Percentiles rank a stretch among this genome's conserved stretches.
phyloP scores from a whole-genome alignment of 92 coral and sea anemone species.

The Epizoanthus stellaris region DNA sequence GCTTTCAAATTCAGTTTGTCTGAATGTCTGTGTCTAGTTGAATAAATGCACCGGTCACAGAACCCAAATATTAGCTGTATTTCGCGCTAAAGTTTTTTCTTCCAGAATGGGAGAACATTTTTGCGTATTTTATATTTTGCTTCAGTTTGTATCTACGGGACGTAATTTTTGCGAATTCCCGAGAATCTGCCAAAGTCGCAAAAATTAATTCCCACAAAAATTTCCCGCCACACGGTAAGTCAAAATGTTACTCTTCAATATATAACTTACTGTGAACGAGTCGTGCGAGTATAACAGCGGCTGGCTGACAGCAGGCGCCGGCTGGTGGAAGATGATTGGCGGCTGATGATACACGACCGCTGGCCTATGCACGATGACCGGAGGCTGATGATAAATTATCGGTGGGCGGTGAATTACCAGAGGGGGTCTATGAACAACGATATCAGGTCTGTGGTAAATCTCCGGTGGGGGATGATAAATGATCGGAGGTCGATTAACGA shows the following conservation, averaged over 20 bases:
- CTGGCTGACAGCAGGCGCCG: conserved; percentile 95
- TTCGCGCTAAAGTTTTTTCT: no score
- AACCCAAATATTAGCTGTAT: no score
- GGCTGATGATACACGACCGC: conserved; percentile 99
- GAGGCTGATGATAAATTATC: conserved; percentile 97
- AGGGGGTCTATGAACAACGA: conserved; percentile 99
- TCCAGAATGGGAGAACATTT: no score
- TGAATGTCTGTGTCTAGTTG: no score
- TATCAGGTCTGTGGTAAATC: conserved; percentile 96
- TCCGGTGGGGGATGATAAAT: conserved; percentile 99
- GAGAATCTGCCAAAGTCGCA: no score
- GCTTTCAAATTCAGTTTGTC: no score
- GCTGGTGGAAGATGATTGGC: conserved; percentile 99
- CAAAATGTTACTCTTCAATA: background rate
- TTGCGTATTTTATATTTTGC: no score
- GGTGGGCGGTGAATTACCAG: conserved; percentile 99
- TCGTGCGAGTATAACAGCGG: conserved; percentile 97
- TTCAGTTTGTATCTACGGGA: no score
- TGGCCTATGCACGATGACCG: conserved; percentile 97
- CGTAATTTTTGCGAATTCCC: no score
- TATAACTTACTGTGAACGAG: conserved; percentile 78
- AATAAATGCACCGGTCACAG: no score
- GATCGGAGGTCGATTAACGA: conserved; percentile 97
- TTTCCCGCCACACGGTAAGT: no score
- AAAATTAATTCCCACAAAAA: no score